Evolutionary conservation across 2,113 vertebrate species (phyloP), one percentile per base, ranked within the genome.

Genomic region (pig (Sus scrofa)): DNA sequence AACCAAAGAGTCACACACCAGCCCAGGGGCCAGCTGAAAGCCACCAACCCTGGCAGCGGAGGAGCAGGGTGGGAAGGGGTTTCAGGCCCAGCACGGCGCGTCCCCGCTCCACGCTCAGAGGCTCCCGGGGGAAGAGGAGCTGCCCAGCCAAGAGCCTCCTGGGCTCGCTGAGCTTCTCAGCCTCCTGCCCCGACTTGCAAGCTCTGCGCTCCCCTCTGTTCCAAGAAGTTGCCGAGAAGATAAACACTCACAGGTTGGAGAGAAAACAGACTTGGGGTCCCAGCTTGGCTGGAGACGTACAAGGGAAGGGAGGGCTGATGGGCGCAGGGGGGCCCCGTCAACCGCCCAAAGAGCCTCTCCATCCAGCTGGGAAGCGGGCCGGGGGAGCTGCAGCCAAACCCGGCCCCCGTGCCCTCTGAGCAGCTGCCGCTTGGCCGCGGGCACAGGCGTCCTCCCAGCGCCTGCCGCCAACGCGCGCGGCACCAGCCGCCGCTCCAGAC

Each of bases 311-410:
- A 39, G 54, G 2, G 44, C 6, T 3, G 30, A 32, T 11, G 4
- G 20, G 70, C 44, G 44, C 58, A n/a, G 9, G 56, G 81, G 30
- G 30, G 67, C 1, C 0, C 63, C 4, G n/a, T 9, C 1, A 1
- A 12, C 9, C 3, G 50, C 62, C 2, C 30, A 20, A 22, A 30
- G 37, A 1, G 3, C 37, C 54, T 56, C 10, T 10, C 34, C 32
- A 22, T 1, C 16, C 19, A 18, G 85, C 16, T 1, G 0, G 15
- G 18, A 5, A 3, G 16, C 12, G 9, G 70, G 44, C 62, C n/a
- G 60, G 9, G 73, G 60, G 3, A 4, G 86, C 71, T 1, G 2
- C 52, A 8, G 39, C 81, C 75, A 26, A 24, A 3, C 6, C 9
- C 2, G 9, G 20, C 39, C 15, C 75, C 39, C 2, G 7, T 2